Conservation (phyloP, 2,113 vertebrate genomes). For the Nothocercus julius region DNA sequence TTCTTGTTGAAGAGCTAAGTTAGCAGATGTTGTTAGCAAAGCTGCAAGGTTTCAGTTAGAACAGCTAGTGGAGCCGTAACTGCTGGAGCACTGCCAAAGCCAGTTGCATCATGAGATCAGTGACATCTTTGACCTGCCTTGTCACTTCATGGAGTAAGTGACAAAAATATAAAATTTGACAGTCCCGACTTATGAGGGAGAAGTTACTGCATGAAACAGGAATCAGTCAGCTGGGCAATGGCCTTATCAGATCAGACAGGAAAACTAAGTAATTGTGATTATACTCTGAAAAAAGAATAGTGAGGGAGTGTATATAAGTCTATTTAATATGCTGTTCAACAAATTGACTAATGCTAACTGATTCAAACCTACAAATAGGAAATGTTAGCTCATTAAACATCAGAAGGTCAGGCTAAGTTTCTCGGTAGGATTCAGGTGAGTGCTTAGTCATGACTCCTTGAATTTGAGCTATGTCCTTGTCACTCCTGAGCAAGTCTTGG, state of each 20-base stretch:
- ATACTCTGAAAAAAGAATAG: not conserved
- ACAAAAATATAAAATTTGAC: not conserved
- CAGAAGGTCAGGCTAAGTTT: not conserved
- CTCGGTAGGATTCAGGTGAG: not conserved
- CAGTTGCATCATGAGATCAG: not conserved
- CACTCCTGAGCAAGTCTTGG: not conserved
- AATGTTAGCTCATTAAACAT: not conserved
- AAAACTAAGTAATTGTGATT: not conserved
- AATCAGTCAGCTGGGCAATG: not conserved
- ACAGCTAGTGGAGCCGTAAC: not conserved
- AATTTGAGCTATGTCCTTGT: not conserved
- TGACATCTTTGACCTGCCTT: not conserved
- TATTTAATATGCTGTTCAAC: not conserved
- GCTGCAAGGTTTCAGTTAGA: not conserved
- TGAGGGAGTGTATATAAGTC: not conserved
- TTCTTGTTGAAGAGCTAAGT: not conserved
- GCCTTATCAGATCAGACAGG: not conserved
- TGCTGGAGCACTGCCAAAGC: not conserved
- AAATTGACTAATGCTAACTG: too few relatives aligned
- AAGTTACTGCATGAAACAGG: not conserved
- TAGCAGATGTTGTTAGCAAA: not conserved
- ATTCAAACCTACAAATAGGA: not conserved
- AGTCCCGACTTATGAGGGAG: not conserved
- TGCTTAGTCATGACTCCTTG: not conserved
- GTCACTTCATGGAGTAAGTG: not conserved